Conservation (phyloP, 2,888 invertebrate genomes). For the Idaea biselata region DNA sequence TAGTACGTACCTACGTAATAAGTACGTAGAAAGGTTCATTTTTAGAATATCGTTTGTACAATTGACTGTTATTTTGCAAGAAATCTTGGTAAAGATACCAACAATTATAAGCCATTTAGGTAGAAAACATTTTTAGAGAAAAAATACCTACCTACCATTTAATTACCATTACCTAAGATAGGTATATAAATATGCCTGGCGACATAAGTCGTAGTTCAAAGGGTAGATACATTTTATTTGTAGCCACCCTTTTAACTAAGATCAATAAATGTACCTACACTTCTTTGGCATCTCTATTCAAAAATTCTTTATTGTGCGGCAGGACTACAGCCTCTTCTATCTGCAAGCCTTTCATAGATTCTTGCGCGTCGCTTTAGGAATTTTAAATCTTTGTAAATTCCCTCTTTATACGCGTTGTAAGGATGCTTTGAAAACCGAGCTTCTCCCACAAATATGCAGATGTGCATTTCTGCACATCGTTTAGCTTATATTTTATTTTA, state of each 20-base stretch:
- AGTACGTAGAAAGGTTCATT: too few relatives aligned
- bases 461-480: background rate
- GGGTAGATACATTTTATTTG: too few relatives aligned
- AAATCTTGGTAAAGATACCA: too few relatives aligned
- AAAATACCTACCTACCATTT: too few relatives aligned
- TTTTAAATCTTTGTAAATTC: background rate
- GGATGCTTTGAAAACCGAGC: background rate
- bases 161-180: too few relatives aligned
- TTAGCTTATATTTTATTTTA: background rate
- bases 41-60: too few relatives aligned
- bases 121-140: too few relatives aligned
- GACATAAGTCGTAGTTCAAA: too few relatives aligned
- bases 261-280: background rate
- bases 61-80: too few relatives aligned
- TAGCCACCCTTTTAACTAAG: background rate
- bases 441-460: background rate
- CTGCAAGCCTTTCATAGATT: background rate
- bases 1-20: too few relatives aligned
- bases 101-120: too few relatives aligned
- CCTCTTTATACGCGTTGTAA: background rate
- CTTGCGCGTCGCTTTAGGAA: background rate
- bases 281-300: background rate
- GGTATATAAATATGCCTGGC: too few relatives aligned
- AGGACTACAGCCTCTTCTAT: background rate
- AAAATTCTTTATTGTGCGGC: background rate